phyloP scores from a whole-genome alignment of 2,888 invertebrate species.

The Oegoconia quadripuncta region DNA sequence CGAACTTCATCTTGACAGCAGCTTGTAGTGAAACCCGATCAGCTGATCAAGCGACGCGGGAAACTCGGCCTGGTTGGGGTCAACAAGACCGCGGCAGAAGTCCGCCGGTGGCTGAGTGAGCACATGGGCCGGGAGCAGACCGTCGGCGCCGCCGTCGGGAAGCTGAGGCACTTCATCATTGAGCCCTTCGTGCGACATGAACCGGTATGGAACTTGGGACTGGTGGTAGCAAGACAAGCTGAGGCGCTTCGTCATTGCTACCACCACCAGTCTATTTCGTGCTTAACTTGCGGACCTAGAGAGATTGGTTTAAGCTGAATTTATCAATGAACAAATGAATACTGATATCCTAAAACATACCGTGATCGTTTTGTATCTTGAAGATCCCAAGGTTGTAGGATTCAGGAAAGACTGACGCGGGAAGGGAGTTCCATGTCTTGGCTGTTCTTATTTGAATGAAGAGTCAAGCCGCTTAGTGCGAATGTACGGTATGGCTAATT shows the following conservation, averaged over 20 bases:
- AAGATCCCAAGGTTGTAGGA: too few species aligned
- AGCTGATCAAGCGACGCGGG: conserved; percentile 98
- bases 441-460: too few species aligned
- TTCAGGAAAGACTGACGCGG: too few species aligned
- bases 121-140: conserved; percentile 91
- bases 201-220: conserved; percentile 78
- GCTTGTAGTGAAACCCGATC: conserved; percentile 99
- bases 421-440: too few species aligned
- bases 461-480: too few species aligned
- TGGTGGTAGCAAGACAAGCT: conserved; percentile 84
- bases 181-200: conserved; percentile 97
- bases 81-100: conserved; percentile 88
- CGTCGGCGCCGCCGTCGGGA: conserved; percentile 93
- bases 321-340: too few species aligned
- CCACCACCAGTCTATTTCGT: too few species aligned
- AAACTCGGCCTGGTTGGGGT: conserved; percentile 98
- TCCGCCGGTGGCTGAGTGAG: conserved; percentile 91
- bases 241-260: conserved; percentile 94
- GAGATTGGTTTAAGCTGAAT: too few species aligned
- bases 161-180: conserved; percentile 95
- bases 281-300: too few species aligned
- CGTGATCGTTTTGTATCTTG: too few species aligned
- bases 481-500: too few species aligned
- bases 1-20: conserved; percentile 74
- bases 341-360: too few species aligned